phyloP scores from a whole-genome alignment of 2,797 vertebrate species.

The Acanthiza pusilla region DNA sequence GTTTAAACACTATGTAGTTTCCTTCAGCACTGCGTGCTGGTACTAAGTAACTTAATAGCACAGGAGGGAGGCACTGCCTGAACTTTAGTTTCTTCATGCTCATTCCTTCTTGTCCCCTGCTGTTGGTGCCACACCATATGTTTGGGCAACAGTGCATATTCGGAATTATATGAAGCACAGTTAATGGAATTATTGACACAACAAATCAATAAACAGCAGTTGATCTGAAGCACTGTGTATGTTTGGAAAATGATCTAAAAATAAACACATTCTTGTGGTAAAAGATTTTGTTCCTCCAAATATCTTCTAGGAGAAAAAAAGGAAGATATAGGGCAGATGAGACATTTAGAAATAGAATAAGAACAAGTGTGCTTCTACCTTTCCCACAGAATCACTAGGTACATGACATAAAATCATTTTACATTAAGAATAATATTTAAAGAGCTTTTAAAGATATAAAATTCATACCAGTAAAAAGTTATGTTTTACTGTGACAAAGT shows the following conservation, averaged over 20 bases:
- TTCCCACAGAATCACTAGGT: neutral
- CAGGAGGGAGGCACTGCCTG: slow-evolving; percentile 14
- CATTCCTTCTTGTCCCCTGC: slow-evolving; percentile 38
- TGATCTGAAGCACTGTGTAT: slow-evolving; percentile 1
- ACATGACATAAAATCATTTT: neutral
- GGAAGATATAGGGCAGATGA: neutral
- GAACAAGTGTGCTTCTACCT: neutral
- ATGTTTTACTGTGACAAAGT: neutral
- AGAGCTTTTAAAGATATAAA: neutral
- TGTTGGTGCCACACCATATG: slow-evolving; percentile 29
- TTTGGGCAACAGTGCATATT: slow-evolving; percentile 41
- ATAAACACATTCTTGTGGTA: slow-evolving; percentile 41
- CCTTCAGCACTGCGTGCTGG: neutral
- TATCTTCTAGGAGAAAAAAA: slow-evolving; percentile 4
- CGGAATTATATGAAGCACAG: slow-evolving; percentile 38
- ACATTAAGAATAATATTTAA: neutral
- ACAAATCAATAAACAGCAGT: slow-evolving; percentile 62
- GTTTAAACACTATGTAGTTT: neutral
- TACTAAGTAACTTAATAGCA: slow-evolving; percentile 53
- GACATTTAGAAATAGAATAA: neutral
- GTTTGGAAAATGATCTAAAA: slow-evolving; percentile 60
- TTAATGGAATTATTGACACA: slow-evolving; percentile 58
- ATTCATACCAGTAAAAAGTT: neutral
- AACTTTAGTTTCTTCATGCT: slow-evolving; percentile 42
- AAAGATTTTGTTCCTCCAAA: slow-evolving; percentile 7